Base-by-base conservation (phyloP, 1,140 invertebrate species). In the Pseudomyrmex pallidus region DNA sequence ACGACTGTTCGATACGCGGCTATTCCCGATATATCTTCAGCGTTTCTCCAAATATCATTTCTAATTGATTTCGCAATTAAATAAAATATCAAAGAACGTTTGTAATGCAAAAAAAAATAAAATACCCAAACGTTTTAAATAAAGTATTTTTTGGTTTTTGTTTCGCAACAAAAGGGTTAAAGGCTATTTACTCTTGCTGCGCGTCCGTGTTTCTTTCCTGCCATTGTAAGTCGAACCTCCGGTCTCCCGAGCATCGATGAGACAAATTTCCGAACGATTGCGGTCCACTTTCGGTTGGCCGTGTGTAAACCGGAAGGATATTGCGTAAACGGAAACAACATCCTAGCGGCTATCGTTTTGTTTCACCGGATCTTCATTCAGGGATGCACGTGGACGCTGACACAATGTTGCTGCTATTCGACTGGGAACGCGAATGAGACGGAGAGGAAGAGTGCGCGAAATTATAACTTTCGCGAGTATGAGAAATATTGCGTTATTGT, bases 251-350 rank as follows among this genome's bases (percentile, higher is more conserved):
- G 59, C 52, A 70, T 80, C 76, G 35, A 56, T 74, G 59, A 70
- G 78, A 74, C 78, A 73, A 54, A 82, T 13, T 62, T 35, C 35
- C 48, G 46, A 63, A 12, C 59, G 46, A 63, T 52, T 84, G 83
- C 66, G 83, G 66, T 80, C 35, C 66, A 72, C 56, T 83, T 73
- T 13, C 57, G 56, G 59, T 2, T 22, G 20, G 52, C 22, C n/a
- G 35, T n/a, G 15, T 22, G 64, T 63, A 80, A 52, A 84, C 91
- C 92, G 92, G 92, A 93, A 93, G 92, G 92, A 93, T 93, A 85
- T 93, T 93, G 90, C 92, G 89, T 89, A 93, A 93, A 91, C 91
- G 92, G 92, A 93, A 92, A 86, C 91, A 89, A 89, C 91, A 90
- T 91, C 35, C 35, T 5, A 35, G 91, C 82, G 88, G 83, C 56